A percentile compares a stretch with the other conserved stretches of the same genome.
phyloP scores from a whole-genome alignment of 2,113 vertebrate species.

The Electrona antarctica region DNA sequence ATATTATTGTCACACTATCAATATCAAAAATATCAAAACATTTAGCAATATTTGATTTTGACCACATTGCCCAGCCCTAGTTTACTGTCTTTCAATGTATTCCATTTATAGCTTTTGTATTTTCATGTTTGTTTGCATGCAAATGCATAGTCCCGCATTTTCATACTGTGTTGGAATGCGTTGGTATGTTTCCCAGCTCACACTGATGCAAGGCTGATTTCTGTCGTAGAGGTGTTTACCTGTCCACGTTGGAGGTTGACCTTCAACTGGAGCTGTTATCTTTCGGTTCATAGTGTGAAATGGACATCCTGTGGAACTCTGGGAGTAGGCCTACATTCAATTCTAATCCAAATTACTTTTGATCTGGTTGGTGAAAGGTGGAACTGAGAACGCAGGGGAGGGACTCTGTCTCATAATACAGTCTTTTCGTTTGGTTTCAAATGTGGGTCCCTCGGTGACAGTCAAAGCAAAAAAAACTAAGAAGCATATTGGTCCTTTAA shows the following conservation, averaged over 20 bases:
- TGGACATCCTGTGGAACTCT: not conserved
- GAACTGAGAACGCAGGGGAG: not conserved
- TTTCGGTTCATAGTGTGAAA: not conserved
- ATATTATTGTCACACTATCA: too few relatives aligned
- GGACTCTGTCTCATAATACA: not conserved
- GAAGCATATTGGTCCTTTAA: too few relatives aligned
- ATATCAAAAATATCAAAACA: too few relatives aligned
- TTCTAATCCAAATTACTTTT: not conserved
- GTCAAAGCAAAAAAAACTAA: too few relatives aligned
- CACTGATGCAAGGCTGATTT: slow-evolving; percentile 53
- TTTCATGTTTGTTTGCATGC: slow-evolving; percentile 21
- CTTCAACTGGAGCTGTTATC: not conserved
- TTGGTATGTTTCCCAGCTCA: slow-evolving; percentile 24
- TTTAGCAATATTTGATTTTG: too few relatives aligned
- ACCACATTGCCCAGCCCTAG: too few relatives aligned
- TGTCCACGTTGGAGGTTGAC: not conserved
- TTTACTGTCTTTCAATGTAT: too few relatives aligned
- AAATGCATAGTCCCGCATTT: slow-evolving; percentile 30
- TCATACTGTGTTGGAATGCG: slow-evolving; percentile 9
- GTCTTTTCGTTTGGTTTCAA: not conserved
- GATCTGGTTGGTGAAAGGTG: not conserved
- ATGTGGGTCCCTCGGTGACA: not conserved
- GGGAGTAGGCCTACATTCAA: not conserved
- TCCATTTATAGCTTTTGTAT: slow-evolving; percentile 4
- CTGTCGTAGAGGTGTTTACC: not conserved